These are phyloP conservation scores for Cynocephalus volans DNA, from an alignment of 2,113 vertebrate species.

Conservation along the genomic window DNA sequence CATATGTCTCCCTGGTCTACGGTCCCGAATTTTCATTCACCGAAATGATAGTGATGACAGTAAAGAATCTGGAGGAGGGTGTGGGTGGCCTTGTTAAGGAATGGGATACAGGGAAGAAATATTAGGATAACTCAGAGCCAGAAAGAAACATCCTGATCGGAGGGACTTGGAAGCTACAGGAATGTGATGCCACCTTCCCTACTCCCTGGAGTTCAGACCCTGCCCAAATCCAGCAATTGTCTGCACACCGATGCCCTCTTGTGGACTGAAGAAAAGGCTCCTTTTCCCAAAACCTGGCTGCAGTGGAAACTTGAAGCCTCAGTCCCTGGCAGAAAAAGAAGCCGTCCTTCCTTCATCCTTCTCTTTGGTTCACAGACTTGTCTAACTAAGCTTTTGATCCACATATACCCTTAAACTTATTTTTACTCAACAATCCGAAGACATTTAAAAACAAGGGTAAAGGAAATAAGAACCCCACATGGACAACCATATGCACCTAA, in stretches of 20 bases:
- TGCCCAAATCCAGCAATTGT: constrained; percentile 45
- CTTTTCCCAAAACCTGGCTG: neutral
- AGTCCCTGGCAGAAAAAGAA: neutral
- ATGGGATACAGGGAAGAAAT: neutral
- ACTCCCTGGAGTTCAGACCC: constrained; percentile 59
- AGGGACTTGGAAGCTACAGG: neutral
- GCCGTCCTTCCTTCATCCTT: neutral
- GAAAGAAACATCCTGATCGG: neutral
- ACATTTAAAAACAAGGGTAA: constrained; percentile 36
- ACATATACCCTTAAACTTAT: neutral
- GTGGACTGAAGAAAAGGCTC: constrained; percentile 50
- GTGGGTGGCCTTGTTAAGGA: neutral
- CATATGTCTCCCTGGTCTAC: neutral
- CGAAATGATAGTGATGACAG: neutral
- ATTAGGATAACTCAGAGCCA: neutral
- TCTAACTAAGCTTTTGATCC: neutral
- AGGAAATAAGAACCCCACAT: neutral
- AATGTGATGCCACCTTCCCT: neutral
- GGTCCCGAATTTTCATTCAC: neutral
- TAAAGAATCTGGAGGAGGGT: neutral
- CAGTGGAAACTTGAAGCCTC: neutral
- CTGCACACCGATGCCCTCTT: constrained; percentile 81
- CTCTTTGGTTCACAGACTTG: neutral
- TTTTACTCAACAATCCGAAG: constrained; percentile 43
- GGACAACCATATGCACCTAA: constrained; percentile 4